Conservation (phyloP, 2,888 invertebrate genomes). For the Mamestra brassicae region DNA sequence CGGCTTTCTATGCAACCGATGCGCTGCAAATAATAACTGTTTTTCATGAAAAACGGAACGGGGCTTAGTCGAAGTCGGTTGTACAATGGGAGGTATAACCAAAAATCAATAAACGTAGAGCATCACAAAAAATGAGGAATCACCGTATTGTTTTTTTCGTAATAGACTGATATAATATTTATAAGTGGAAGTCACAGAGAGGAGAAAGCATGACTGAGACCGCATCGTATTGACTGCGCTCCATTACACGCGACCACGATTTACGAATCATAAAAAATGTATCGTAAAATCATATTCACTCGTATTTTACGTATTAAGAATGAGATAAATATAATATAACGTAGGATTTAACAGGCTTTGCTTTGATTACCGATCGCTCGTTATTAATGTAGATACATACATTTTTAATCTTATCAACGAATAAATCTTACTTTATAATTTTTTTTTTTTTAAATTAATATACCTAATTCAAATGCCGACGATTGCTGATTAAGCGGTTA, state of each 20-base stretch:
- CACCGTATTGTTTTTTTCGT: conserved; percentile 33
- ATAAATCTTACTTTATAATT: conserved; percentile 2
- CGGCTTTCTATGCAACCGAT: conserved; percentile 40
- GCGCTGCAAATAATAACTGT: conserved; percentile 8
- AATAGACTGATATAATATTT: conserved; percentile 59
- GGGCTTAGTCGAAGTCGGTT: not conserved
- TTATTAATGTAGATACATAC: not conserved
- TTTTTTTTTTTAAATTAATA: not conserved
- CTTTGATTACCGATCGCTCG: conserved; percentile 35
- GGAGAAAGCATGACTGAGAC: conserved; percentile 82
- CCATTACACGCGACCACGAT: conserved; percentile 73
- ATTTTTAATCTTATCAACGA: conserved; percentile 5
- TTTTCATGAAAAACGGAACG: conserved; percentile 6
- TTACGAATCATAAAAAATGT: conserved; percentile 44
- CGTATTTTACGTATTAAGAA: not conserved
- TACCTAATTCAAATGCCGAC: not conserved
- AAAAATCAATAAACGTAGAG: conserved; percentile 14
- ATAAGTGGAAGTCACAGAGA: conserved; percentile 66
- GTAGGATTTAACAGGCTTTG: conserved; percentile 11
- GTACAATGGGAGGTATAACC: not conserved
- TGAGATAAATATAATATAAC: not conserved
- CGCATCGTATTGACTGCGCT: conserved; percentile 75
- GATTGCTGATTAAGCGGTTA: not conserved
- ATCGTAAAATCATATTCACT: conserved; percentile 32
- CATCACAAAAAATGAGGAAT: conserved; percentile 46